These are phyloP conservation scores for Himalopsyche japonica DNA, from an alignment of 2,888 invertebrate species.

Conservation along the genomic window DNA sequence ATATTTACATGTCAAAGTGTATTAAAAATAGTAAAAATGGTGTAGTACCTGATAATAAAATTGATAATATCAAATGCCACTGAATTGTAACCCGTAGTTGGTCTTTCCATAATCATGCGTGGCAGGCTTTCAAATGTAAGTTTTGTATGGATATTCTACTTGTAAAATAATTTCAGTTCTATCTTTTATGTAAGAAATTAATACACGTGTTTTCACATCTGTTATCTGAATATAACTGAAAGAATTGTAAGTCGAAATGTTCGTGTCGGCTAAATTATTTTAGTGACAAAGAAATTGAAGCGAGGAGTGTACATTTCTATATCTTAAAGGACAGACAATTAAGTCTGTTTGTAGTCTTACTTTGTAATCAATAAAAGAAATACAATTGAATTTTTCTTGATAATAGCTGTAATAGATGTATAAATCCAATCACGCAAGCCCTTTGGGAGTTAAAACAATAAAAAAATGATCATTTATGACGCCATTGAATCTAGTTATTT, in stretches of 20 bases:
- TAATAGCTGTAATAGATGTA: neutral
- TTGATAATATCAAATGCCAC: constrained; percentile 39
- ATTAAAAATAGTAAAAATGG: neutral
- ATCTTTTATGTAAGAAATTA: neutral
- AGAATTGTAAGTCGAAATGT: constrained; percentile 12
- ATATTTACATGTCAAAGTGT: neutral
- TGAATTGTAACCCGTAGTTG: constrained; percentile 20
- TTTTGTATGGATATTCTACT: neutral
- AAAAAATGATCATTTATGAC: too few relatives aligned
- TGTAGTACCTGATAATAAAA: constrained; percentile 35
- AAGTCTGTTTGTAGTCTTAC: neutral
- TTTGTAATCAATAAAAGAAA: neutral
- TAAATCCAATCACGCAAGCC: neutral
- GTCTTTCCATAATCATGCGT: constrained; percentile 21
- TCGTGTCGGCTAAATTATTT: constrained; percentile 20
- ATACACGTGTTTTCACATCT: constrained; percentile 25
- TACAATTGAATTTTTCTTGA: neutral
- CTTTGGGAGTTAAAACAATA: neutral
- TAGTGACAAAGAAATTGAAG: neutral
- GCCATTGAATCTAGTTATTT: too few relatives aligned
- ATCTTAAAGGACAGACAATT: neutral
- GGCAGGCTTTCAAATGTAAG: neutral
- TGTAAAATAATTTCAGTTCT: neutral
- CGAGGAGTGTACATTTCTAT: neutral
- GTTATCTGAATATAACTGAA: constrained; percentile 25